Conservation (phyloP, 2,888 invertebrate species). For the Hedya salicella region DNA sequence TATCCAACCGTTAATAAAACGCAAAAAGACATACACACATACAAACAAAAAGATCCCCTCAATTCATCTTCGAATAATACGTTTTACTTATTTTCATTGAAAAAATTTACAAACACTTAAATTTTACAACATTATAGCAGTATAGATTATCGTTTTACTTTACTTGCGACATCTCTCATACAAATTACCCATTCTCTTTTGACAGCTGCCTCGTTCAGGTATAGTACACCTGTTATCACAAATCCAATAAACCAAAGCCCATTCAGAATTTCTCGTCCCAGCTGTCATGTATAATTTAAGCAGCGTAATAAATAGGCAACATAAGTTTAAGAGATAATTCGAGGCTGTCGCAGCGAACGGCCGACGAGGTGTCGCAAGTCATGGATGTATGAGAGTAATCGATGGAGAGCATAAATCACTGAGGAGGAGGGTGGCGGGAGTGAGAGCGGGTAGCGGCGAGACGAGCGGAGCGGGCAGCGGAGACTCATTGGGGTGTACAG, state of each 20-base stretch:
- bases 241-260: constrained; percentile 12
- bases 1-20: no score
- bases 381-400: constrained; percentile 53
- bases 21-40: no score
- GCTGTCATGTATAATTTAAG: constrained; percentile 37
- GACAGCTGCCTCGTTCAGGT: constrained; percentile 10
- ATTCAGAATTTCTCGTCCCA: constrained; percentile 25
- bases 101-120: no score
- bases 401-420: constrained; percentile 60
- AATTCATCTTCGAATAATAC: no score
- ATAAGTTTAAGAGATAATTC: constrained; percentile 62
- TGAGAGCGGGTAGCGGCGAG: constrained; percentile 49
- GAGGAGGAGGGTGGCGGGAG: constrained; percentile 39
- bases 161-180: constrained; percentile 1
- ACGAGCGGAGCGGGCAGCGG: constrained; percentile 24
- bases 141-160: no score
- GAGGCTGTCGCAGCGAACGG: constrained; percentile 56
- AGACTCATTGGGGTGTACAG: not conserved
- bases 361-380: constrained; percentile 62
- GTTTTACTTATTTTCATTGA: no score
- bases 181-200: constrained; percentile 6
- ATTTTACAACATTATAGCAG: no score
- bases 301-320: constrained; percentile 53
- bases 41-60: no score
- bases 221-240: constrained; percentile 26